phyloP scores from a whole-genome alignment of 2,888 invertebrate genomes.

The Copidosoma aretas region DNA sequence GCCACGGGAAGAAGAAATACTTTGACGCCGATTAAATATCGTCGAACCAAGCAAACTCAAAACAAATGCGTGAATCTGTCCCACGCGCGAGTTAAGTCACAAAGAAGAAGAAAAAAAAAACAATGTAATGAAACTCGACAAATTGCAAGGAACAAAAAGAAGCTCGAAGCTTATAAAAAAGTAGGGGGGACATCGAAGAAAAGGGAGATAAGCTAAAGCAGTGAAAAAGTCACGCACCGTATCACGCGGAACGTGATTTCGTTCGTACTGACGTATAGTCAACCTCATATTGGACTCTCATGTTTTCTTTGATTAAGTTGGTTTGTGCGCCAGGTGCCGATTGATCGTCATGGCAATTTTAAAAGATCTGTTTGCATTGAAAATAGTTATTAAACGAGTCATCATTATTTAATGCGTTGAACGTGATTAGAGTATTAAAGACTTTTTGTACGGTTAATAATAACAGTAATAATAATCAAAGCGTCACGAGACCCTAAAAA shows the following conservation, averaged over 20 bases:
- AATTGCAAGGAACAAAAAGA: conserved; percentile 14
- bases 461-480: too few relatives aligned
- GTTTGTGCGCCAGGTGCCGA: neutral
- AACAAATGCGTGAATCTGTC: conserved; percentile 30
- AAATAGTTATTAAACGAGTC: too few relatives aligned
- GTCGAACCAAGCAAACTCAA: conserved; percentile 18
- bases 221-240: neutral
- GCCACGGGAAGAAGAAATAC: conserved; percentile 25
- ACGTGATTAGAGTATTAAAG: too few relatives aligned
- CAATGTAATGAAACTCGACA: conserved; percentile 21
- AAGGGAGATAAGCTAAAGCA: too few relatives aligned
- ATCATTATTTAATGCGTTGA: too few relatives aligned
- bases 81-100: conserved; percentile 15
- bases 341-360: neutral
- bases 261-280: neutral
- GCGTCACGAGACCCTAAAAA: too few relatives aligned
- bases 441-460: too few relatives aligned
- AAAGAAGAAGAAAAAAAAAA: conserved; percentile 17
- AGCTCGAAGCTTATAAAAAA: neutral
- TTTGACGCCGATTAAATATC: conserved; percentile 20
- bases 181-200: too few relatives aligned
- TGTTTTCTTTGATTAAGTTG: neutral
- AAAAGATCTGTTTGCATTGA: neutral
- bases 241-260: neutral
- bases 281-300: neutral